Evolutionary conservation across 1,140 invertebrate species (phyloP).

Genomic region (Cephus cinctus): DNA sequence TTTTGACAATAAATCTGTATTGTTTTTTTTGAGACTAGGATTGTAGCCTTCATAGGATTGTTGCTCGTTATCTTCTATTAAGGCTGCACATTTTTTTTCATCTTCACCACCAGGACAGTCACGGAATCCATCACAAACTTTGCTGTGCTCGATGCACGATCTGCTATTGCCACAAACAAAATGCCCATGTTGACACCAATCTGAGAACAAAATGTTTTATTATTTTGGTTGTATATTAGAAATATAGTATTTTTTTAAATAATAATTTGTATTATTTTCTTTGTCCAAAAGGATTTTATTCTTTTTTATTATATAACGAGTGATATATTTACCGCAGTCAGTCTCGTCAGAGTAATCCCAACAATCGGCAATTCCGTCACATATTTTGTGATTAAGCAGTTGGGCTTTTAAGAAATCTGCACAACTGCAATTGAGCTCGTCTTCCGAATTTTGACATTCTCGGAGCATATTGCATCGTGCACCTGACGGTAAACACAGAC

Average conservation of each 20-base stretch:
- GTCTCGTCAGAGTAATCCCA: constrained; percentile 80
- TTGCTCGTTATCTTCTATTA: constrained; percentile 44
- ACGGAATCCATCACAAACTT: constrained; percentile 71
- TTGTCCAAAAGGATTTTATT: neutral
- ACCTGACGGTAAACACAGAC: constrained; percentile 66
- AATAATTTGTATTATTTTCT: neutral
- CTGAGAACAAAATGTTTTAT: constrained; percentile 43
- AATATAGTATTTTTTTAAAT: constrained; percentile 1
- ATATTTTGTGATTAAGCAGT: constrained; percentile 71
- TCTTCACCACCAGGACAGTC: constrained; percentile 83
- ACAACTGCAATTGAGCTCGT: constrained; percentile 74
- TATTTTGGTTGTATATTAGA: neutral
- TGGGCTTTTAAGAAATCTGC: constrained; percentile 73
- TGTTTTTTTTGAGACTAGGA: neutral
- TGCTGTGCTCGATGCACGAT: constrained; percentile 64
- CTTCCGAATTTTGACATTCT: constrained; percentile 71
- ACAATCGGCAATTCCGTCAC: constrained; percentile 77
- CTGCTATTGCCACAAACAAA: constrained; percentile 74
- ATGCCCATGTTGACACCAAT: constrained; percentile 73
- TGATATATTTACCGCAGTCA: constrained; percentile 65
- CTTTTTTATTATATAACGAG: neutral
- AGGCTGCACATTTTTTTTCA: constrained; percentile 69
- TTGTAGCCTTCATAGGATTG: neutral
- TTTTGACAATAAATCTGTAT: neutral
- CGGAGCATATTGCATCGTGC: constrained; percentile 73